These are phyloP conservation scores for Steinernema hermaphroditum DNA, from an alignment of 2,888 invertebrate species.

Conservation along the genomic window DNA sequence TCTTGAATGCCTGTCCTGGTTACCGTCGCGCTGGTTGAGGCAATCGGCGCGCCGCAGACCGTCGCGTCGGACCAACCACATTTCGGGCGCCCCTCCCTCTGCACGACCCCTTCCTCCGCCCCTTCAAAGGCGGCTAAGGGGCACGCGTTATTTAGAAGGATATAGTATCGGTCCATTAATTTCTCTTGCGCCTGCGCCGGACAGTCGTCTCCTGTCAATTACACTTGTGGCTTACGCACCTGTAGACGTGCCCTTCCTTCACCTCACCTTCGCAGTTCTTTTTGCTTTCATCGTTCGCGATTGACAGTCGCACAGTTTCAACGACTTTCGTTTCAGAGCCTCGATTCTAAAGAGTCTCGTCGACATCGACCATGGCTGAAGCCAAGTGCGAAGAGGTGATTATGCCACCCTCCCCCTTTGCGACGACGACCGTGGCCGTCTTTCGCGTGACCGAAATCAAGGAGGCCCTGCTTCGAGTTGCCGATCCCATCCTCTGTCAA, in stretches of 20 bases:
- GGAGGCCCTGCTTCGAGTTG: not conserved
- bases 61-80: conserved; percentile 14
- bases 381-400: too few species aligned
- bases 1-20: not conserved
- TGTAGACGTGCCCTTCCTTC: too few species aligned
- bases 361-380: too few species aligned
- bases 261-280: too few species aligned
- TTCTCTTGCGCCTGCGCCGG: not conserved
- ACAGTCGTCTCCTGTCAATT: not conserved
- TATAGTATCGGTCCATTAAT: conserved; percentile 9
- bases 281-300: too few species aligned
- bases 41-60: not conserved
- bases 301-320: too few species aligned
- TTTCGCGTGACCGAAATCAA: not conserved
- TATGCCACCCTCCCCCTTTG: too few species aligned
- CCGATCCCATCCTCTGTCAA: not conserved
- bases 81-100: not conserved
- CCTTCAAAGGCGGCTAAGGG: conserved; percentile 20
- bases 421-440: not conserved
- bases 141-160: conserved; percentile 6
- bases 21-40: conserved; percentile 6
- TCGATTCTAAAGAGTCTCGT: too few species aligned
- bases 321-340: too few species aligned
- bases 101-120: not conserved
- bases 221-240: too few species aligned